Evolutionary conservation across 2,797 vertebrate species (phyloP).

Genomic region (Merluccius polli): DNA sequence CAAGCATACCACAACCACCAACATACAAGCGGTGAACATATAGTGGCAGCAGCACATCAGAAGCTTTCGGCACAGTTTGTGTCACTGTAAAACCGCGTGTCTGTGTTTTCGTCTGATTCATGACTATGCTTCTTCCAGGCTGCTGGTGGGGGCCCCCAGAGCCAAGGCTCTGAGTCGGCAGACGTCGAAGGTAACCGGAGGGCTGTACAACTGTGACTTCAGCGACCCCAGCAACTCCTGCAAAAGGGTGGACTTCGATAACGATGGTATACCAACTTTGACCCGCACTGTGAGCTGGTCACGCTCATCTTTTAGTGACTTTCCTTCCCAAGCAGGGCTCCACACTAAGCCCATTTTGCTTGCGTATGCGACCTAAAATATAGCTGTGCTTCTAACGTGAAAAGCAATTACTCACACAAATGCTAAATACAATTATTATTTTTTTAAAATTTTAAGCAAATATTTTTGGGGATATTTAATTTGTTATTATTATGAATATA

Average conservation of each 20-base stretch:
- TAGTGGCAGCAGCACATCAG: not conserved
- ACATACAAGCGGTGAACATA: not conserved
- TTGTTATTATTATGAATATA: no score
- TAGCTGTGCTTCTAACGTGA: no score
- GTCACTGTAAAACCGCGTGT: not conserved
- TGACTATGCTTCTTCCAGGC: conserved; percentile 63
- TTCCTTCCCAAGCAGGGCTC: not conserved
- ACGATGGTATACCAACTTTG: conserved; percentile 68
- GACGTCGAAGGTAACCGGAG: conserved; percentile 80
- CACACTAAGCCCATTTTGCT: not conserved
- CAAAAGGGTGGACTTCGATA: conserved; percentile 80
- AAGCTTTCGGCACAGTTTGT: not conserved
- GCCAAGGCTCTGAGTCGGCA: conserved; percentile 76
- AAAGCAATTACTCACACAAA: no score
- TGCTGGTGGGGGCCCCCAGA: conserved; percentile 89
- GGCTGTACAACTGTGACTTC: conserved; percentile 88
- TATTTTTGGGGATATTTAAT: no score
- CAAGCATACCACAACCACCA: conserved; percentile 11
- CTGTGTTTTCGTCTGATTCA: conserved; percentile 6
- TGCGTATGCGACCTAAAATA: no score
- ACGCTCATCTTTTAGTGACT: not conserved
- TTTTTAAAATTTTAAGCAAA: not conserved
- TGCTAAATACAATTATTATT: not conserved
- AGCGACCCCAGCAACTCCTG: conserved; percentile 58
- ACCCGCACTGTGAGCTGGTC: conserved; percentile 27